Evolutionary conservation across 53 echinoderm and acorn worm species (phyloP).

Genomic region (Actinopyga echinites): DNA sequence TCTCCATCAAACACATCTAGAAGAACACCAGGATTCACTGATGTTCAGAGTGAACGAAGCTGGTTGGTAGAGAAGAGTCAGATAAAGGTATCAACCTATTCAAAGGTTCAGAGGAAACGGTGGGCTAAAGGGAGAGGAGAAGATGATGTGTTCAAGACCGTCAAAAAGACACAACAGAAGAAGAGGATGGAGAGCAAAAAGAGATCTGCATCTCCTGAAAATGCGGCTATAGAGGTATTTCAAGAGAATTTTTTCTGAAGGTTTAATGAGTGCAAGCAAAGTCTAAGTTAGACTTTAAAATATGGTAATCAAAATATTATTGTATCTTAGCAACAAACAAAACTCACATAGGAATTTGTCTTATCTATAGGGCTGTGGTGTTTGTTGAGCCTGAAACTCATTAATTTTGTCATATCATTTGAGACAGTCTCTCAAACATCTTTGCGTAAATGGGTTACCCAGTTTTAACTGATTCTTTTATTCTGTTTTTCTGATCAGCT

Average conservation of each 20-base stretch:
- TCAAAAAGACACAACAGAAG: conserved; percentile 37
- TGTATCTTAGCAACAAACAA: no score
- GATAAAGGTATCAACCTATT: conserved; percentile 63
- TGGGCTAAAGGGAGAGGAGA: conserved; percentile 20
- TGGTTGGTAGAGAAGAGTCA: conserved; percentile 72
- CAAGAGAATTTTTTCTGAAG: no score
- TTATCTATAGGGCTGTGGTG: no score
- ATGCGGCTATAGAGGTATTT: not conserved
- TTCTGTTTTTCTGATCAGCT: not conserved
- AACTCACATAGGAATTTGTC: no score
- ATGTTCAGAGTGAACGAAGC: conserved; percentile 63
- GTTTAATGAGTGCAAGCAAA: no score
- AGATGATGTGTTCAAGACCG: conserved; percentile 44
- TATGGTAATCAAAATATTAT: no score
- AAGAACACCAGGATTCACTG: not conserved
- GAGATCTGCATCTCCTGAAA: not conserved
- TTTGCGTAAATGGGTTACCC: no score
- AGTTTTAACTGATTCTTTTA: no score
- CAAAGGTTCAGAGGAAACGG: conserved; percentile 39
- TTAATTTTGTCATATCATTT: no score
- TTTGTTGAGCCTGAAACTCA: no score
- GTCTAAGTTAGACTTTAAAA: no score
- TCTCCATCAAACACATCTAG: not conserved
- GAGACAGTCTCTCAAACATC: no score
- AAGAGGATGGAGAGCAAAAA: not conserved